These are phyloP conservation scores for Amphipyra tragopoginis DNA, from an alignment of 2,888 invertebrate genomes.

Conservation along the genomic window DNA sequence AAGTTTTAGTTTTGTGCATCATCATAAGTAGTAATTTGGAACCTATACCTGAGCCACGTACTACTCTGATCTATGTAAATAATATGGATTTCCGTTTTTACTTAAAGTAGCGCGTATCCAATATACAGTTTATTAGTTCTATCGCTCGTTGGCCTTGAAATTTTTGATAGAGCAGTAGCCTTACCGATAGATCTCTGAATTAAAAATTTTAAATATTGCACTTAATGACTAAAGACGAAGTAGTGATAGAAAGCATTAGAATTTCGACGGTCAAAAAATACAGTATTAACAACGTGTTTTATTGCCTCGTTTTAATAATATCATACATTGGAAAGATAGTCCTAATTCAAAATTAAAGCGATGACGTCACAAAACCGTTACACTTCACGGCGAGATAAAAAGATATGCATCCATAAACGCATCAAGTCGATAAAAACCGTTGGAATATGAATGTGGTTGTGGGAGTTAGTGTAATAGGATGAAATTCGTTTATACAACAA, in stretches of 20 bases:
- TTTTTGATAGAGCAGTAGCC: conserved; percentile 20
- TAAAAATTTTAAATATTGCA: conserved; percentile 21
- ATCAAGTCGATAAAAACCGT: conserved; percentile 57
- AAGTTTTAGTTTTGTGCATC: too few species aligned
- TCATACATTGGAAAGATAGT: conserved; percentile 25
- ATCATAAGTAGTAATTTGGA: not conserved
- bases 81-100: conserved; percentile 16
- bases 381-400: conserved; percentile 40
- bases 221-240: conserved; percentile 1
- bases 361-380: conserved; percentile 57
- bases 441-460: conserved; percentile 44
- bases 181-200: conserved; percentile 15
- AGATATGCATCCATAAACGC: conserved; percentile 59
- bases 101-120: conserved; percentile 18
- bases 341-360: conserved; percentile 56
- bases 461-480: conserved; percentile 28
- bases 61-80: conserved; percentile 5
- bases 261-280: conserved; percentile 14
- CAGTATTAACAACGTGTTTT: conserved; percentile 14
- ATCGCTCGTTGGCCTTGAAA: conserved; percentile 43
- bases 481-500: too few species aligned
- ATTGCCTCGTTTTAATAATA: conserved; percentile 3
- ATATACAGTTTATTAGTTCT: conserved; percentile 34
- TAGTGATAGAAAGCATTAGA: conserved; percentile 4
- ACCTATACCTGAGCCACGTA: not conserved